Evolutionary conservation across 92 coral and sea anemone species (phyloP), one percentile per base, ranked within the genome.

Genomic region (Pocillopora meandrina): DNA sequence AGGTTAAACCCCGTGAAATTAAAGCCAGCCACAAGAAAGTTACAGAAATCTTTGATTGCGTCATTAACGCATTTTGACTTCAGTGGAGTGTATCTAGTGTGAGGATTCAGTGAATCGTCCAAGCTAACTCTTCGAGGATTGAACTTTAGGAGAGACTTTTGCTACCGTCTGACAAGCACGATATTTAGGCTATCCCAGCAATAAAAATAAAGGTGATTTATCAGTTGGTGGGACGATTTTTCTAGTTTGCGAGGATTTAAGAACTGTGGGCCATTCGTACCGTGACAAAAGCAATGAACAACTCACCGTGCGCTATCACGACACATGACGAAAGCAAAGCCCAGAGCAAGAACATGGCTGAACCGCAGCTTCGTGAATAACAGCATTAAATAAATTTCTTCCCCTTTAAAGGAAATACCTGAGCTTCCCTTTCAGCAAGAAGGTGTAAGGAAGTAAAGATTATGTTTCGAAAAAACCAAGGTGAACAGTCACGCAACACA

Each of bases 381-480:
- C 60, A 42, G 19, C 36, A 19, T 55, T 76, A 70, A 18, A 77
- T 49, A 12, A 19, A 19, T 42, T 1, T 42, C 19, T 56, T 31
- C 58, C 9, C 19, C 33, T 8, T 19, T 70, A 31, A 35, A 71
- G 56, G 35, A 66, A 31, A 11, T 69, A 11, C 11, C 13, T 47
- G 20, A 12, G 36, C 85, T 81, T 81, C 77, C 77, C 58, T 81
- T 70, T 81, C 77, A 70, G 85, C 67, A 16, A 66, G 76, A 42
- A 9, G 67, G 19, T 34, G 62, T 68, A 58, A 69, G 85, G 85
- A 81, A 81, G 77, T 81, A 1, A 55, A 35, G 66, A 57, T 81
- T 9, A 69, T 31, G 68, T 81, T 81, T 31, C 77, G 47, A 70
- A 34, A 70, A 16, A 3, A 56, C 11, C 34, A 33, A 35, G 84